phyloP scores from a whole-genome alignment of 2,888 invertebrate genomes.

The Patella caerulea region DNA sequence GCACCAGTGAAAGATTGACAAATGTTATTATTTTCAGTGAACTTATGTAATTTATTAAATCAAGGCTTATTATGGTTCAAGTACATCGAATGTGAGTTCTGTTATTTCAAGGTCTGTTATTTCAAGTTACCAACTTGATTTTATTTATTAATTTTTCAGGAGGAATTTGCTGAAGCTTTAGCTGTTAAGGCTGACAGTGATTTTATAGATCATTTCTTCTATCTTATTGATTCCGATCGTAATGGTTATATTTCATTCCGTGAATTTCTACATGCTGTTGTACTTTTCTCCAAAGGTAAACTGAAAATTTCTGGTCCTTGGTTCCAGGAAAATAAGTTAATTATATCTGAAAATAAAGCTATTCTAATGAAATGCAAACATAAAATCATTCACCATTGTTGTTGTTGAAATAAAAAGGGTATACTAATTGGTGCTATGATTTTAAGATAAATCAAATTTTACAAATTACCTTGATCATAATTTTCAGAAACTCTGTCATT shows the following conservation, averaged over 20 bases:
- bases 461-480: too few species aligned
- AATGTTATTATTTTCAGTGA: too few species aligned
- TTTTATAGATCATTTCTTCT: constrained; percentile 77
- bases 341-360: neutral
- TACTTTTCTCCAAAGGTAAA: constrained; percentile 76
- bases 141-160: constrained; percentile 37
- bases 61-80: neutral
- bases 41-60: neutral
- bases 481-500: too few species aligned
- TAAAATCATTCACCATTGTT: too few species aligned
- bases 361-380: too few species aligned
- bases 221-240: constrained; percentile 76
- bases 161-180: constrained; percentile 77
- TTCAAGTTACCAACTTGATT: too few species aligned
- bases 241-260: constrained; percentile 78
- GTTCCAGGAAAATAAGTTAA: neutral
- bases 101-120: too few species aligned
- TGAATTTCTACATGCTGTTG: constrained; percentile 77
- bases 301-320: neutral
- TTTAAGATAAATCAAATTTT: too few species aligned
- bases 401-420: too few species aligned
- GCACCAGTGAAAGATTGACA: neutral
- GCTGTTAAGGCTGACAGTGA: constrained; percentile 75
- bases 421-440: too few species aligned
- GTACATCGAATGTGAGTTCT: too few species aligned